Base-by-base conservation (phyloP, 2,888 invertebrate species). In the Philhelius pedissequus region DNA sequence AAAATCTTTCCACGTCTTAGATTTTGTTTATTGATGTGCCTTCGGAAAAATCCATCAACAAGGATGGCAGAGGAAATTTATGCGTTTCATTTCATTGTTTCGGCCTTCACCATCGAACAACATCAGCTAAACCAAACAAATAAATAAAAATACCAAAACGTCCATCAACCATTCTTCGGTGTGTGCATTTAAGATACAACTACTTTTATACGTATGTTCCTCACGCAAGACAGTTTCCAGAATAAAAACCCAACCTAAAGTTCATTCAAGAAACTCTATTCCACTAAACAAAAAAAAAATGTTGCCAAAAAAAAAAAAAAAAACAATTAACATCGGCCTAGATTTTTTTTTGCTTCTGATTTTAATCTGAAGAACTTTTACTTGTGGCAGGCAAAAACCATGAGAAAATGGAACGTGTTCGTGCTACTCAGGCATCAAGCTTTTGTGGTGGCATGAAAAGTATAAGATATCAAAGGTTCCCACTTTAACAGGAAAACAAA, bases 291-390 rank as follows among this genome's bases (percentile, higher is more conserved):
- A 74, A 69, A 56, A 30, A 62, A 30, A 62, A 32, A 74, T 56
- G 56, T 74, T 27, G 45, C 82, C 77, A 73, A 77, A 70, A 66
- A 78, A 78, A 60, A 78, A 78, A 60, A 77, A 69, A 83, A 82
- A 83, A 83, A 78, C 78, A 83, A 83, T 78, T 78, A 83, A 80
- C 80, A 76, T 80, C 38, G 75, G 75, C 60, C 60, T 60, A 73
- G 75, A 76, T 68, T 35, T 20, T 45, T 38, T 54, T 62, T 82
- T 45, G 60, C 60, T 45, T 58, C 66, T 68, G 79, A 80, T 80
- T 84, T 80, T 76, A 71, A 76, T 84, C 84, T 76, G 66, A 60
- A 71, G 62, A 80, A 80, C 38, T 76, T 79, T 74, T 70, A 20
- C 70, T 68, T 54, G 48, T 74, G 78, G 78, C 74, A 58, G 83